Evolutionary conservation across 2,797 vertebrate genomes (phyloP), one percentile per base, ranked within the genome.

Genomic region (Buceros bicornis): DNA sequence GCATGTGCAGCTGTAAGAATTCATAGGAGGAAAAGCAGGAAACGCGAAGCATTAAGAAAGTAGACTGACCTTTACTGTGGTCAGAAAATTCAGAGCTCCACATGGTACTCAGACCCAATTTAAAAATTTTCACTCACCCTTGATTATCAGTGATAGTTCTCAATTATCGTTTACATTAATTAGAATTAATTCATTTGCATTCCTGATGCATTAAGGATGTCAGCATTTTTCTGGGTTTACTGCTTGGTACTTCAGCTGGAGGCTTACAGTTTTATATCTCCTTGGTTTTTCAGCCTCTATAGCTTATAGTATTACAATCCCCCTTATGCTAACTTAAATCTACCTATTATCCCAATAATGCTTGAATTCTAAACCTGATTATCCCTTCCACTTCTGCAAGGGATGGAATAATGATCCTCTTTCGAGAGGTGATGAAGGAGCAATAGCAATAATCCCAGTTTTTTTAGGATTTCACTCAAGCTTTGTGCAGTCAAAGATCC

Each of bases 361-460:
- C 89, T 81, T 81, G 87, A 94, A 90, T 94, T 93, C 91, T 94
- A 95, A 96, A 81, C 87, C 92, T 94, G 94, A 96, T 96, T 96
- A 96, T 95, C 94, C 89, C 25, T 85, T 94, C 82, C 60, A 88
- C 57, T 96, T 92, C 79, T 93, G 69, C 79, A 62, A 72, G 76
- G 91, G 82, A 93, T 91, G 82, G 92, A 93, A 88, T n/a, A 16
- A 96, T 92, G 94, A 95, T 95, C 91, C 89, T 88, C 89, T 94
- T 93, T 90, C 22, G 45, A 92, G 61, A 94, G 89, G 76, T 92
- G 95, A 81, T 65, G 82, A 69, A 91, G 69, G 87, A 92, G 89
- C 76, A 80, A 26, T 51, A 82, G 74, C 29, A 91, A 80, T 92
- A 96, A 95, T 81, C 87, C 50, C 5, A 6, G 65, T 8, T 66